Percentiles rank a stretch among this genome's conserved stretches.
phyloP scores from a whole-genome alignment of 2,113 vertebrate species.

The Clinocottus analis region DNA sequence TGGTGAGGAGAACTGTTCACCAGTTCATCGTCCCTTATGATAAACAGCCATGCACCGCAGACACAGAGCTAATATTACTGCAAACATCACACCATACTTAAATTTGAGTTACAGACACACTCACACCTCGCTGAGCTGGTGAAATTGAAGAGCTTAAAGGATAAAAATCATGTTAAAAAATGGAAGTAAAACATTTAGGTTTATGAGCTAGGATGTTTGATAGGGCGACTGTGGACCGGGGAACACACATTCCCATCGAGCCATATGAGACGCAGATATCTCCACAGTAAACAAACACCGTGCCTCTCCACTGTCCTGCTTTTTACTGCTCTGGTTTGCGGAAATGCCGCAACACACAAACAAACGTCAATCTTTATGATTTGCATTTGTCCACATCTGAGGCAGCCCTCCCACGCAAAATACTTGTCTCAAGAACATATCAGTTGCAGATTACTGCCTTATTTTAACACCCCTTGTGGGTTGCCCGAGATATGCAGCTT shows the following conservation, averaged over 20 bases:
- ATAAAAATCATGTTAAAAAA: constrained; percentile 13
- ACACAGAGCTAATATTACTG: constrained; percentile 34
- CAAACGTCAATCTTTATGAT: constrained; percentile 16
- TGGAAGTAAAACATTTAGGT: constrained; percentile 7
- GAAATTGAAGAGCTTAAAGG: constrained; percentile 25
- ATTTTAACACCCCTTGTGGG: constrained; percentile 39
- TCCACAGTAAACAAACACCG: background rate
- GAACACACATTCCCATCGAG: background rate
- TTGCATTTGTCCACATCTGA: constrained; percentile 34
- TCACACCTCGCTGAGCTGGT: constrained; percentile 10
- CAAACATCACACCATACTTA: constrained; percentile 38
- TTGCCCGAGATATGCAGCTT: constrained; percentile 1
- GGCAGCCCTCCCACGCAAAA: constrained; percentile 40
- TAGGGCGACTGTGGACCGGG: background rate
- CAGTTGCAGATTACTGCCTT: constrained; percentile 48
- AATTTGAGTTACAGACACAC: constrained; percentile 41
- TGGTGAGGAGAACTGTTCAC: constrained; percentile 57
- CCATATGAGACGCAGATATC: background rate
- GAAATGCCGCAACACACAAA: constrained; percentile 6
- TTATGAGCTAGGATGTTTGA: constrained; percentile 5
- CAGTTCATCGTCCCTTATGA: constrained; percentile 68
- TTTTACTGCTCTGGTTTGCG: background rate
- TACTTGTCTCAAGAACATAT: constrained; percentile 32
- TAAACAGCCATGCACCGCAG: constrained; percentile 51
- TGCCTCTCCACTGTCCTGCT: background rate